phyloP scores from a whole-genome alignment of 2,888 invertebrate species.

The Phania funesta region DNA sequence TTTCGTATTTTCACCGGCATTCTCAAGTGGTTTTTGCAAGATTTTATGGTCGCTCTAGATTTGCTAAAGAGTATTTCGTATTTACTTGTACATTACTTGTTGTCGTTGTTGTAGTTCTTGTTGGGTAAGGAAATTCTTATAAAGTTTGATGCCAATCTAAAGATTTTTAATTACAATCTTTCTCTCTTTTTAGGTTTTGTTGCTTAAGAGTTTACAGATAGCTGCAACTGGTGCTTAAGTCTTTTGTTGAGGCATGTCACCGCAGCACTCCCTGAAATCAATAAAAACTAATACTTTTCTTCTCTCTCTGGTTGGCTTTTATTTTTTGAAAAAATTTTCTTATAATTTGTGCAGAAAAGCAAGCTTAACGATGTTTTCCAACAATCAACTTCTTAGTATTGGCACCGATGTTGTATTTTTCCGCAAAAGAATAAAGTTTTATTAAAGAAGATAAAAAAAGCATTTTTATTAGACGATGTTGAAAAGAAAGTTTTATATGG shows the following conservation, averaged over 20 bases:
- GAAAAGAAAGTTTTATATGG: too few relatives aligned
- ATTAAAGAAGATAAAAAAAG: not conserved
- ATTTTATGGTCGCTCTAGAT: slow-evolving; percentile 61
- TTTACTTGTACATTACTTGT: not conserved
- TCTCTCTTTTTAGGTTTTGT: slow-evolving; percentile 30
- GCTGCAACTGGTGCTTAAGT: slow-evolving; percentile 46
- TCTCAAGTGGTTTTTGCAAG: slow-evolving; percentile 58
- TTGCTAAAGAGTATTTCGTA: slow-evolving; percentile 37
- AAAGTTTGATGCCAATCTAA: slow-evolving; percentile 65
- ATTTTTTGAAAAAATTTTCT: slow-evolving; percentile 49
- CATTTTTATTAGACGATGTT: too few relatives aligned
- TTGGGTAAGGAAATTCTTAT: slow-evolving; percentile 40
- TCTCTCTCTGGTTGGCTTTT: not conserved
- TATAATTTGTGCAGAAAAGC: slow-evolving; percentile 61
- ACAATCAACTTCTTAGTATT: slow-evolving; percentile 49
- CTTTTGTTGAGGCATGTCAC: slow-evolving; percentile 64
- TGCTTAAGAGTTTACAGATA: slow-evolving; percentile 27
- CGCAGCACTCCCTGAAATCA: slow-evolving; percentile 64
- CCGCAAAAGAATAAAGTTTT: not conserved
- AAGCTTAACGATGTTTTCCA: slow-evolving; percentile 62
- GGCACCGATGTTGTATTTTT: slow-evolving; percentile 35
- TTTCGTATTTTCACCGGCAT: too few relatives aligned
- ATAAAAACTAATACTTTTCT: slow-evolving; percentile 61
- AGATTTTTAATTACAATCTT: slow-evolving; percentile 66
- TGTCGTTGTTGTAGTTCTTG: too few relatives aligned